These are phyloP conservation scores for Orientallactaga bullata DNA, from an alignment of 2,113 vertebrate species.

Conservation along the genomic window DNA sequence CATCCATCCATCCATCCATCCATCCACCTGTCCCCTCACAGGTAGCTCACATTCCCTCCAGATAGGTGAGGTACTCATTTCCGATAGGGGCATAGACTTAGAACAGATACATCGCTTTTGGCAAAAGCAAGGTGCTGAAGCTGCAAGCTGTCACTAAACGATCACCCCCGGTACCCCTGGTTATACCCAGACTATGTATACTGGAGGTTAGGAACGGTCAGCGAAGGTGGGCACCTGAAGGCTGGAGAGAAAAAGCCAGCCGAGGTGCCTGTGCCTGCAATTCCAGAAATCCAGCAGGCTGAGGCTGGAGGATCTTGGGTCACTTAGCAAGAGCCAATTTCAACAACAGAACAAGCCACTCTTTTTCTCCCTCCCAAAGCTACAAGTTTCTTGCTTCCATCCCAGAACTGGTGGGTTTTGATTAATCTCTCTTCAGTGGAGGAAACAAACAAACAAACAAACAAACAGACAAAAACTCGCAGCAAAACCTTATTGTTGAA, in stretches of 20 bases:
- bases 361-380: neutral
- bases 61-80: neutral
- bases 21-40: too few species aligned
- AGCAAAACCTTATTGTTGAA: neutral
- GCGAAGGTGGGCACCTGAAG: fast-evolving
- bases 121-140: neutral
- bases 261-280: neutral
- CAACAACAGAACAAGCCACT: neutral
- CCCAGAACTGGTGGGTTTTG: neutral
- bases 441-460: too few species aligned
- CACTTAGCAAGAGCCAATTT: neutral
- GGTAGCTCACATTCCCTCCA: neutral
- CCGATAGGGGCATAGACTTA: fast-evolving
- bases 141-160: too few species aligned
- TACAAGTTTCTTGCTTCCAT: neutral
- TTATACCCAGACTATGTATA: fast-evolving
- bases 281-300: neutral
- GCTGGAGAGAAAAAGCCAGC: neutral
- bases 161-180: too few species aligned
- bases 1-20: too few species aligned
- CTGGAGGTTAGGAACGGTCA: neutral
- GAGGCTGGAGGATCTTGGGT: neutral
- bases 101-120: neutral
- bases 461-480: too few species aligned
- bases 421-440: neutral